A percentile compares a stretch with the other conserved stretches of the same genome.
Evolutionary conservation across 2,113 vertebrate species (phyloP).

Genomic region (Chionis minor): DNA sequence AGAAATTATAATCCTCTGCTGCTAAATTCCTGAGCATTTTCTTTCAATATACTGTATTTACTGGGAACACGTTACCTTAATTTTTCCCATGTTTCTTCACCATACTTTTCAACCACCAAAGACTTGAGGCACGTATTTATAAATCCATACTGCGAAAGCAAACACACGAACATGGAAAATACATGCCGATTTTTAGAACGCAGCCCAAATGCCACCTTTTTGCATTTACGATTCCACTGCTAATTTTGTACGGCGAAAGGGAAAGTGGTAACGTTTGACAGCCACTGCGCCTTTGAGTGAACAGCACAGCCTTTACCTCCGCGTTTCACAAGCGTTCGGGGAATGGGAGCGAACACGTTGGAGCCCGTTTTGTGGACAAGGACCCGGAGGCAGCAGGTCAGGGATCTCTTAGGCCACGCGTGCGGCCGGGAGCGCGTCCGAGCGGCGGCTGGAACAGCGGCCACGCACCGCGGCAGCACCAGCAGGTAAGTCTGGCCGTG

Average conservation of each 20-base stretch:
- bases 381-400: rapidly evolving
- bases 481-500: not conserved
- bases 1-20: not conserved
- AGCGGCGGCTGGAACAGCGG: not conserved
- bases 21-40: not conserved
- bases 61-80: constrained; percentile 69
- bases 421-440: not conserved
- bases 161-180: not conserved
- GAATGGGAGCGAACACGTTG: rapidly evolving
- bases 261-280: not conserved
- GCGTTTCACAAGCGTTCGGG: rapidly evolving
- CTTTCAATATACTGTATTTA: not conserved
- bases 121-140: constrained; percentile 79
- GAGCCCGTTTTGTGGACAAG: rapidly evolving
- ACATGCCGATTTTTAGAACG: not conserved
- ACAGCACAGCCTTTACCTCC: not conserved
- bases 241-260: not conserved
- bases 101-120: constrained; percentile 76
- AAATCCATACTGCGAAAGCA: constrained; percentile 77
- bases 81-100: constrained; percentile 80
- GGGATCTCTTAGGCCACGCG: rapidly evolving
- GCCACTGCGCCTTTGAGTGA: rapidly evolving
- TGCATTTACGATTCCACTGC: not conserved
- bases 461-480: rapidly evolving
- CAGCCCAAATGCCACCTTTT: not conserved